phyloP scores from a whole-genome alignment of 2,888 invertebrate genomes.

The Drosophila borealis region DNA sequence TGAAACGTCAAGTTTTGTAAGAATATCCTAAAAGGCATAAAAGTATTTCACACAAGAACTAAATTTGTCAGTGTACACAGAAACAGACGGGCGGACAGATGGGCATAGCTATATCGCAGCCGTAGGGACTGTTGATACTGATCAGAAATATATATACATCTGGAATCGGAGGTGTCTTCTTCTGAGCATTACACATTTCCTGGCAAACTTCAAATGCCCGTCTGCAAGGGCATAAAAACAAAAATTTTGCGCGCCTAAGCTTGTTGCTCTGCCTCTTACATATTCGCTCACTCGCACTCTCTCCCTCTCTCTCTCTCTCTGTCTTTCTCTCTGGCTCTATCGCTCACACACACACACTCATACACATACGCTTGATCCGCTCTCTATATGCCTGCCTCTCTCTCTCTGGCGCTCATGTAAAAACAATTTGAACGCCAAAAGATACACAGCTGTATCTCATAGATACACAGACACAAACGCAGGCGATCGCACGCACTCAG shows the following conservation, averaged over 20 bases:
- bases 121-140: no score
- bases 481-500: slow-evolving; percentile 66
- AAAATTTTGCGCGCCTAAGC: slow-evolving; percentile 55
- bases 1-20: no score
- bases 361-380: background rate
- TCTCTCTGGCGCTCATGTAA: slow-evolving; percentile 43
- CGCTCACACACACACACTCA: slow-evolving; percentile 5
- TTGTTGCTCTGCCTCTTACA: slow-evolving; percentile 20
- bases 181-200: no score
- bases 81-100: no score
- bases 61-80: no score
- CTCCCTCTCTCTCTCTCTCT: slow-evolving; percentile 1
- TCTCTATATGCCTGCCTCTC: slow-evolving; percentile 12
- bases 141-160: no score
- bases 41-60: no score
- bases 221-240: background rate
- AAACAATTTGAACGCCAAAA: slow-evolving; percentile 55
- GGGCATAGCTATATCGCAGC: no score
- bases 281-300: slow-evolving; percentile 3
- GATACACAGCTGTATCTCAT: slow-evolving; percentile 59
- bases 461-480: slow-evolving; percentile 39
- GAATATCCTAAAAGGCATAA: no score
- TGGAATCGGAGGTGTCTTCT: no score
- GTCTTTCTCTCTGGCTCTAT: slow-evolving; percentile 7
- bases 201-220: no score